Evolutionary conservation across 2,113 vertebrate species (phyloP).

Genomic region (Tympanuchus pallidicinctus): DNA sequence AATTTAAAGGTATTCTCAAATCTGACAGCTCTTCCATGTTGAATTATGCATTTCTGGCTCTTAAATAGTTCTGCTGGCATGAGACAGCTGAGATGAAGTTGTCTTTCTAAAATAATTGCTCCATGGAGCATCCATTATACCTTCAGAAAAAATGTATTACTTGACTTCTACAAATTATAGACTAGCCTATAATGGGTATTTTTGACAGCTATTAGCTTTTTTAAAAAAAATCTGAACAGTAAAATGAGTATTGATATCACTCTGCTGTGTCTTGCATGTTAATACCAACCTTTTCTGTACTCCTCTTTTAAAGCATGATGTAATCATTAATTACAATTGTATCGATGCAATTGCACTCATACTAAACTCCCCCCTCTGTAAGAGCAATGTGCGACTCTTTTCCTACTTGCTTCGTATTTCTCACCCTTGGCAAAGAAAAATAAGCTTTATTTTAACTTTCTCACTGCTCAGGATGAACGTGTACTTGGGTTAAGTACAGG

Average conservation of each 20-base stretch:
- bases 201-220: conserved; percentile 87
- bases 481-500: background rate
- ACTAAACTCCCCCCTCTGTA: conserved; percentile 33
- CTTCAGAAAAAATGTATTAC: conserved; percentile 87
- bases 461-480: background rate
- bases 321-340: conserved; percentile 81
- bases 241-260: conserved; percentile 87
- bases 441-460: background rate
- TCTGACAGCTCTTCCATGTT: conserved; percentile 84
- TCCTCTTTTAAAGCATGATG: conserved; percentile 74
- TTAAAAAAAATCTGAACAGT: conserved; percentile 77
- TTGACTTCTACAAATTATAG: conserved; percentile 90
- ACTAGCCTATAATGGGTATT: conserved; percentile 88
- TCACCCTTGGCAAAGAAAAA: background rate
- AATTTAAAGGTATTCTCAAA: conserved; percentile 88
- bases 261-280: conserved; percentile 78
- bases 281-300: conserved; percentile 77
- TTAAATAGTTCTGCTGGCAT: conserved; percentile 88
- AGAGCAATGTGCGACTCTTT: conserved; percentile 17
- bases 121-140: conserved; percentile 87
- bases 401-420: conserved; percentile 33
- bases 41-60: conserved; percentile 87
- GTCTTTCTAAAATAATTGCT: conserved; percentile 91
- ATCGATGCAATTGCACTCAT: conserved; percentile 75
- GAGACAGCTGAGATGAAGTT: conserved; percentile 88